Evolutionary conservation across 2,113 vertebrate species (phyloP).

Genomic region (Leucosticte australis): DNA sequence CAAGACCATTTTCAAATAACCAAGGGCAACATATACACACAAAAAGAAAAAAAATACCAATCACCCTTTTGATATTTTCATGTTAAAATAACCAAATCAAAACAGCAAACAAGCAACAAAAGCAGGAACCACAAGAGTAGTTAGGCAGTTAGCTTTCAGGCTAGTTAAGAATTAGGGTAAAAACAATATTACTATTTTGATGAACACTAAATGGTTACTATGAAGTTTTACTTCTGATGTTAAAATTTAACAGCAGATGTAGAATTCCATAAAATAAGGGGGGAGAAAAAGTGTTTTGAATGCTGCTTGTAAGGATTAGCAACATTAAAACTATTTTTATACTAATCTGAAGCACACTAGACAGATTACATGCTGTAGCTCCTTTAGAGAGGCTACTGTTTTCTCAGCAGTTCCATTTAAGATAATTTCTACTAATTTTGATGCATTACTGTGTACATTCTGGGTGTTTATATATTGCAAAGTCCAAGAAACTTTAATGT

Average conservation of each 20-base stretch:
- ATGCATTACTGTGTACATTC: not conserved
- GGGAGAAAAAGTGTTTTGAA: not conserved
- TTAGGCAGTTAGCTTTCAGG: not conserved
- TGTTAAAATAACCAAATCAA: not conserved
- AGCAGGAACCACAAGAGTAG: not conserved
- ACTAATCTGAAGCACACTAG: not conserved
- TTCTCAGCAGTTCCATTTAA: not conserved
- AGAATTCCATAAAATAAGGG: not conserved
- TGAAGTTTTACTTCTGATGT: not conserved
- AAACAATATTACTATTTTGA: not conserved
- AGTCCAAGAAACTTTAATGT: not conserved
- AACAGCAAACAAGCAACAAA: not conserved
- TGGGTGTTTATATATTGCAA: not conserved
- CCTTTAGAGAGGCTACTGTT: not conserved
- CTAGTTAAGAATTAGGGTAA: not conserved
- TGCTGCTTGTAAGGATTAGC: not conserved
- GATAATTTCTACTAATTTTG: not conserved
- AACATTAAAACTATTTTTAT: constrained; percentile 15
- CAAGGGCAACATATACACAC: not conserved
- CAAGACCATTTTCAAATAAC: not conserved
- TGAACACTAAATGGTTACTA: not conserved
- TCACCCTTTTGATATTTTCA: not conserved
- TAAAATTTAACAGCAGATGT: not conserved
- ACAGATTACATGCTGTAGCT: not conserved
- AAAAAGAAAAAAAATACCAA: not conserved